Evolutionary conservation across 2,113 vertebrate genomes (phyloP).

Genomic region (Chlorodrepanis virens): DNA sequence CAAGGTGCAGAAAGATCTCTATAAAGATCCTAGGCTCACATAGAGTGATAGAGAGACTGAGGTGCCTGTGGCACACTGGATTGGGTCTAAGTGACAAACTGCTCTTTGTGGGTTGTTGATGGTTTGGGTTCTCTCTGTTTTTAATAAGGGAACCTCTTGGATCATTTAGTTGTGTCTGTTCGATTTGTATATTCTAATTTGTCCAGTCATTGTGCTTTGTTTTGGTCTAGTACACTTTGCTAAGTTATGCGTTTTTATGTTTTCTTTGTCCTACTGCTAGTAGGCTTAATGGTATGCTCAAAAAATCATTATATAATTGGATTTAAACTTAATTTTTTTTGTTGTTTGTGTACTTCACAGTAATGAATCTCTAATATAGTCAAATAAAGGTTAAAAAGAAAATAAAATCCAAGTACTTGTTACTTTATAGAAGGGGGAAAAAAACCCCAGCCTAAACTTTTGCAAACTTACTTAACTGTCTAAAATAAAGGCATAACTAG

Average conservation of each 20-base stretch:
- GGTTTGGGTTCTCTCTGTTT: neutral
- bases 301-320: slow-evolving; percentile 18
- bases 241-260: neutral
- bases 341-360: neutral
- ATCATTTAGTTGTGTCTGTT: neutral
- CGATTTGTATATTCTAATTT: slow-evolving; percentile 19
- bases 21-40: neutral
- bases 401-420: neutral
- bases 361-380: neutral
- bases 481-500: neutral
- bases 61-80: neutral
- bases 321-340: slow-evolving; percentile 22
- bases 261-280: neutral
- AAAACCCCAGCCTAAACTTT: neutral
- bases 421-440: neutral
- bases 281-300: neutral
- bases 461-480: neutral
- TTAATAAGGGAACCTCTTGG: neutral
- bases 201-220: neutral
- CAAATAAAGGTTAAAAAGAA: neutral
- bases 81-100: neutral
- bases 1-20: neutral
- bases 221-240: slow-evolving; percentile 26
- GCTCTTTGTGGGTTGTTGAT: neutral
- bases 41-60: neutral